A percentile compares a stretch with the other conserved stretches of the same genome.
Conservation (phyloP, 64 coral and sea anemone genomes). For the Catalaphyllia jardinei region DNA sequence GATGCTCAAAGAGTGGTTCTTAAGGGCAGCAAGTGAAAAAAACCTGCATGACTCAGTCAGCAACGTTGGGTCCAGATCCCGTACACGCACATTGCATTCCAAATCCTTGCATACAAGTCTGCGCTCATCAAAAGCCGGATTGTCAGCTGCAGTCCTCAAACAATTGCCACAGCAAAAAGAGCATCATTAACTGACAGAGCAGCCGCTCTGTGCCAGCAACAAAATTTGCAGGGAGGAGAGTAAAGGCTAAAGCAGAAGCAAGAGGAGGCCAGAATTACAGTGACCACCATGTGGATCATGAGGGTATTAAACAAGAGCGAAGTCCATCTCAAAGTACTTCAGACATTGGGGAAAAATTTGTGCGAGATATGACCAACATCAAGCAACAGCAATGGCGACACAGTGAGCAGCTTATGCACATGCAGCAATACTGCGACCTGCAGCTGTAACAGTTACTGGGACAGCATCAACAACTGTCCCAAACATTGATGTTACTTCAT, state of each 20-base stretch:
- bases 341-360: too few relatives aligned
- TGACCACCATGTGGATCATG: too few relatives aligned
- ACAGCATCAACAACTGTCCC: too few relatives aligned
- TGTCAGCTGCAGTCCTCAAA: neutral
- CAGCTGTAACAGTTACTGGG: too few relatives aligned
- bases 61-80: neutral
- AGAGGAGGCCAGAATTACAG: neutral
- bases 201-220: neutral
- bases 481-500: too few relatives aligned
- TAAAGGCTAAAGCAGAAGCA: neutral
- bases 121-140: neutral
- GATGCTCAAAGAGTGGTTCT: constrained; percentile 23
- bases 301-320: too few relatives aligned
- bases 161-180: neutral
- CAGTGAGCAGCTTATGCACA: too few relatives aligned
- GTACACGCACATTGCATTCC: neutral
- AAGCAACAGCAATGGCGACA: too few relatives aligned
- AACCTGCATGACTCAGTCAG: neutral
- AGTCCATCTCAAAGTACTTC: too few relatives aligned
- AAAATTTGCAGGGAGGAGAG: neutral
- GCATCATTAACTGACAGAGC: neutral
- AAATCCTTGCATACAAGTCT: neutral
- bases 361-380: too few relatives aligned
- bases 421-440: too few relatives aligned
- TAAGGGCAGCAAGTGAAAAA: neutral